A percentile compares a stretch with the other conserved stretches of the same genome.
These are phyloP conservation scores for Teleopsis dalmanni DNA, from an alignment of 1,140 invertebrate species.

Conservation along the genomic window DNA sequence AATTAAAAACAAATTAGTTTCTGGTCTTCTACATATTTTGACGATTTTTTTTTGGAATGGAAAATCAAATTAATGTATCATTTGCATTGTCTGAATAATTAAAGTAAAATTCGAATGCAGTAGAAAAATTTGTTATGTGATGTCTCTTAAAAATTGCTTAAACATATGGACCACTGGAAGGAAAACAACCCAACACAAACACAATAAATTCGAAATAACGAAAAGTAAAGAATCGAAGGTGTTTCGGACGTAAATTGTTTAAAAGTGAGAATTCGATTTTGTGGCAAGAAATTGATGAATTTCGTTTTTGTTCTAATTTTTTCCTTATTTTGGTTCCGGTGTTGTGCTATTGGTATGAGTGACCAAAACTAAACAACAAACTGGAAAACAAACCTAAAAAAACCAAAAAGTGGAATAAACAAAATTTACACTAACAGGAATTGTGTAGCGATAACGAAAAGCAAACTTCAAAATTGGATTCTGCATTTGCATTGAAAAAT, in stretches of 20 bases:
- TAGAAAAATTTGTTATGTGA: background rate
- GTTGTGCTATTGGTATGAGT: background rate
- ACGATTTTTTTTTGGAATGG: too few species aligned
- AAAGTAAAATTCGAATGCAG: background rate
- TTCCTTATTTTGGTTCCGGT: background rate
- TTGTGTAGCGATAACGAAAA: slow-evolving; percentile 44
- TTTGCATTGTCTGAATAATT: background rate
- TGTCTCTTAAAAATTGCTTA: background rate
- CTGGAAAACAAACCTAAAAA: background rate
- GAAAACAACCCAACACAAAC: background rate
- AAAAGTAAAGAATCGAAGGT: slow-evolving; percentile 7
- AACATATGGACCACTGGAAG: background rate
- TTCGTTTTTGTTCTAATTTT: too few species aligned
- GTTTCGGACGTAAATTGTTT: slow-evolving; percentile 37
- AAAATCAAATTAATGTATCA: background rate
- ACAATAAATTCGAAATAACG: background rate
- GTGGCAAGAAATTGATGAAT: slow-evolving; percentile 30
- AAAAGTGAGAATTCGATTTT: slow-evolving; percentile 44
- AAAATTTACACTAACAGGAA: too few species aligned
- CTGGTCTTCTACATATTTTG: too few species aligned
- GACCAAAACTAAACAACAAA: background rate
- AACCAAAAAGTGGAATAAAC: too few species aligned
- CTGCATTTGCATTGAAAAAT: slow-evolving; percentile 43
- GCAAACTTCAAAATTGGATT: slow-evolving; percentile 44
- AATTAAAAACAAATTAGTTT: too few species aligned